These are phyloP conservation scores for Fratercula arctica DNA, from an alignment of 2,797 vertebrate species.

Conservation along the genomic window DNA sequence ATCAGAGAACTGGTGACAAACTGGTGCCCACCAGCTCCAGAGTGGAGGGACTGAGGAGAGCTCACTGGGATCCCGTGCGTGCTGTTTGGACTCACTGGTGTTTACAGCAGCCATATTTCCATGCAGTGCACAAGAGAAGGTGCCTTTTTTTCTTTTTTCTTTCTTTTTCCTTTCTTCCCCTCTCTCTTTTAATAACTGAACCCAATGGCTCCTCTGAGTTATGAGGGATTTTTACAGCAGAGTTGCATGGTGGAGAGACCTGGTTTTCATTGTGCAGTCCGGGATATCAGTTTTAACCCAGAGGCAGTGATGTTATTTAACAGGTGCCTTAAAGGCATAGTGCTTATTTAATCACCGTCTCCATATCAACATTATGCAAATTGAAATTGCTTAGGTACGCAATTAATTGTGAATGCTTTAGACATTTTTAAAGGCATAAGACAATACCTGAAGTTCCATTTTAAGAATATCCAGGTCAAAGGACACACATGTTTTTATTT, in stretches of 20 bases:
- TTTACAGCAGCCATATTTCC: background rate
- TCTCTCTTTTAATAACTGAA: constrained; percentile 52
- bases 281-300: constrained; percentile 64
- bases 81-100: background rate
- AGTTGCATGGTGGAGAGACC: constrained; percentile 48
- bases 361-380: constrained; percentile 74
- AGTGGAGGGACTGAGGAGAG: background rate
- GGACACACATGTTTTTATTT: constrained; percentile 86
- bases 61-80: accelerated
- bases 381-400: constrained; percentile 74
- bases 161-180: background rate
- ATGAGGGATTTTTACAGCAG: constrained; percentile 55
- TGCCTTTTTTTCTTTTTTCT: background rate
- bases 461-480: constrained; percentile 80
- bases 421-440: constrained; percentile 71
- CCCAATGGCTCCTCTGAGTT: constrained; percentile 42
- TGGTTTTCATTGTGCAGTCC: constrained; percentile 57
- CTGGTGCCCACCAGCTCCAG: accelerated
- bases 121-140: background rate
- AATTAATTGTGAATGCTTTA: constrained; percentile 74
- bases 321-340: constrained; percentile 77
- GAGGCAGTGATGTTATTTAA: constrained; percentile 70
- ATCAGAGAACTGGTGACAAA: background rate
- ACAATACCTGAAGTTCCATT: constrained; percentile 76
- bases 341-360: constrained; percentile 71